Evolutionary conservation across 1,140 invertebrate genomes (phyloP).

Genomic region (Limonius californicus): DNA sequence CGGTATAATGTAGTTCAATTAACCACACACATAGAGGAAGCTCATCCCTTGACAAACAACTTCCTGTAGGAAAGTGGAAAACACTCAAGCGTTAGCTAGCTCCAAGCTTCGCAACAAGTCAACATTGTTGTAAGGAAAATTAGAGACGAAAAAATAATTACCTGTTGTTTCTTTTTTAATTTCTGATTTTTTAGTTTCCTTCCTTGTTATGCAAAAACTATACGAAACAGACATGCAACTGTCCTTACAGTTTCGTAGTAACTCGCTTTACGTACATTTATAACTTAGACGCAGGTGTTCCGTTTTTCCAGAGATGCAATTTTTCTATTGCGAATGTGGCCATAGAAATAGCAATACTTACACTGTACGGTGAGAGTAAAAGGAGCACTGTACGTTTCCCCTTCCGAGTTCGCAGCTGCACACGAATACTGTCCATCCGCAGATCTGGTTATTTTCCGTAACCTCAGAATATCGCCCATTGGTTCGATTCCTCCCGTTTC

Average conservation of each 20-base stretch:
- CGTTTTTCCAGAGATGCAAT: not conserved
- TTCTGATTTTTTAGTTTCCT: no score
- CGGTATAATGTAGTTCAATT: not conserved
- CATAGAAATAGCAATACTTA: conserved; percentile 51
- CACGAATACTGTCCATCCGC: conserved; percentile 62
- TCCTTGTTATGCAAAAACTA: no score
- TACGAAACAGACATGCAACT: no score
- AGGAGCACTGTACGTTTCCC: conserved; percentile 61
- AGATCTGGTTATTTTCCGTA: conserved; percentile 46
- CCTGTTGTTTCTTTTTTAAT: no score
- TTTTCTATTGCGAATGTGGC: not conserved
- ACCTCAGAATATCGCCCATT: conserved; percentile 47
- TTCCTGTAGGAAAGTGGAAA: not conserved
- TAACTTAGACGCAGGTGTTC: not conserved
- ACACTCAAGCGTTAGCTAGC: not conserved
- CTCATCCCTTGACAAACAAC: conserved; percentile 1
- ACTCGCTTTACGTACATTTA: no score
- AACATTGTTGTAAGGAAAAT: not conserved
- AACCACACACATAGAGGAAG: not conserved
- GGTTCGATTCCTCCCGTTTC: conserved; percentile 54
- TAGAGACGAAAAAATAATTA: no score
- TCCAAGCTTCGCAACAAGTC: not conserved
- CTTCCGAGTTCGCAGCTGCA: conserved; percentile 63
- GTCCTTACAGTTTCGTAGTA: no score
- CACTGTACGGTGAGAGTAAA: conserved; percentile 61